Conservation (phyloP, 2,797 vertebrate species). For the Bradypodion ventrale region DNA sequence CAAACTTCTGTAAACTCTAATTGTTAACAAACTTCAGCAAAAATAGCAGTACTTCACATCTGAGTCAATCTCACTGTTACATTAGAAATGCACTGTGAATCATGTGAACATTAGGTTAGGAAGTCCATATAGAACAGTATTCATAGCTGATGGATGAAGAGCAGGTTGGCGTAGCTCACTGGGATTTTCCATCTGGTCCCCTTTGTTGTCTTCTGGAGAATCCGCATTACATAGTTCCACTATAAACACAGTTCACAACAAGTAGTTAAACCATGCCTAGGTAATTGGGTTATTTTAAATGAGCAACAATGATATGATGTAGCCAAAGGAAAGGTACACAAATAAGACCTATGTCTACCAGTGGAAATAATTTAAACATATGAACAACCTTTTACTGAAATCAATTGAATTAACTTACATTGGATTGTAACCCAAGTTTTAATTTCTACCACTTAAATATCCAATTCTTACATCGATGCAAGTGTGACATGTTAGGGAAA, state of each 20-base stretch:
- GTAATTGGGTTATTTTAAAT: not conserved
- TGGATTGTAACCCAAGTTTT: not conserved
- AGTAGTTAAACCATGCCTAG: not conserved
- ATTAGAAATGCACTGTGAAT: slow-evolving; percentile 35
- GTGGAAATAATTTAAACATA: not conserved
- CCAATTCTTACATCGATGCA: not conserved
- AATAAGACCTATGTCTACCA: not conserved
- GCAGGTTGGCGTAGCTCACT: slow-evolving; percentile 15
- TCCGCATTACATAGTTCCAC: slow-evolving; percentile 20
- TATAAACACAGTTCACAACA: slow-evolving; percentile 38
- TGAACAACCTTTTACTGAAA: not conserved
- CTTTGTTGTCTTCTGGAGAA: slow-evolving; percentile 18
- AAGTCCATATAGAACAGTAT: slow-evolving; percentile 83
- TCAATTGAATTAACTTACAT: not conserved
- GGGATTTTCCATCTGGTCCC: slow-evolving; percentile 33
- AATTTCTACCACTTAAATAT: not conserved
- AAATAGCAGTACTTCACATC: not conserved
- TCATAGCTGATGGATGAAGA: slow-evolving; percentile 69
- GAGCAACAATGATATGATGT: not conserved
- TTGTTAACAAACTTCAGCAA: not conserved
- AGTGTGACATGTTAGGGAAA: not conserved
- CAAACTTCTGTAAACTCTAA: not conserved
- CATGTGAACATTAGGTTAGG: slow-evolving; percentile 78
- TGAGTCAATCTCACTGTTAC: not conserved
- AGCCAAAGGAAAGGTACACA: not conserved